phyloP scores from a whole-genome alignment of 1,140 invertebrate genomes.

The Drosophila tani region DNA sequence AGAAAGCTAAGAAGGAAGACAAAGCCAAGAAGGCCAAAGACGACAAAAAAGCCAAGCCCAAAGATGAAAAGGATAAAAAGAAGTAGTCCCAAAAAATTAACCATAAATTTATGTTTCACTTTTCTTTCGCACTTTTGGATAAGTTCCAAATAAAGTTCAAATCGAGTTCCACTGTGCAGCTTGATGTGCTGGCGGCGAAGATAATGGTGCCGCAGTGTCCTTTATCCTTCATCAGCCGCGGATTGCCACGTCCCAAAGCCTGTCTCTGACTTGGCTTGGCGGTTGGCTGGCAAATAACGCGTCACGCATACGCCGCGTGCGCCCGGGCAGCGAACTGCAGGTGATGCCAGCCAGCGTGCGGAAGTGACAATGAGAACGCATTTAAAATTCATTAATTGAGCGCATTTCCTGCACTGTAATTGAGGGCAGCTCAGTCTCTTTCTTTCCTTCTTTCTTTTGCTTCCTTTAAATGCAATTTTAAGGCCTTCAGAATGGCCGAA shows the following conservation, averaged over 20 bases:
- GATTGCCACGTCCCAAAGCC: conserved; percentile 33
- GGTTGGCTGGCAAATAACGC: conserved; percentile 77
- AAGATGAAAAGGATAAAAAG: conserved; percentile 14
- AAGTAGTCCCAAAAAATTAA: not conserved
- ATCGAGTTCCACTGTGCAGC: conserved; percentile 17
- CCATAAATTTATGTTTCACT: not conserved
- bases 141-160: conserved; percentile 11
- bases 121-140: not conserved
- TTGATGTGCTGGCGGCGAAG: conserved; percentile 42
- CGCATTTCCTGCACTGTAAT: conserved; percentile 61
- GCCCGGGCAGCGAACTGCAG: conserved; percentile 11
- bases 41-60: not conserved
- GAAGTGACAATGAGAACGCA: conserved; percentile 73
- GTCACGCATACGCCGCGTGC: conserved; percentile 67
- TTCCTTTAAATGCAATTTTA: conserved; percentile 37
- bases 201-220: conserved; percentile 60
- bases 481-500: conserved; percentile 22
- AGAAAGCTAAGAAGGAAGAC: not conserved
- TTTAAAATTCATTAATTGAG: conserved; percentile 83
- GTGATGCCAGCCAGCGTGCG: conserved; percentile 1
- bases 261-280: conserved; percentile 32
- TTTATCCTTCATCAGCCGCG: conserved; percentile 57
- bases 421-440: conserved; percentile 32
- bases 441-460: not conserved
- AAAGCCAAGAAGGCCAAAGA: conserved; percentile 7